Conservation (phyloP, 2,113 vertebrate species). For the Progne subis region DNA sequence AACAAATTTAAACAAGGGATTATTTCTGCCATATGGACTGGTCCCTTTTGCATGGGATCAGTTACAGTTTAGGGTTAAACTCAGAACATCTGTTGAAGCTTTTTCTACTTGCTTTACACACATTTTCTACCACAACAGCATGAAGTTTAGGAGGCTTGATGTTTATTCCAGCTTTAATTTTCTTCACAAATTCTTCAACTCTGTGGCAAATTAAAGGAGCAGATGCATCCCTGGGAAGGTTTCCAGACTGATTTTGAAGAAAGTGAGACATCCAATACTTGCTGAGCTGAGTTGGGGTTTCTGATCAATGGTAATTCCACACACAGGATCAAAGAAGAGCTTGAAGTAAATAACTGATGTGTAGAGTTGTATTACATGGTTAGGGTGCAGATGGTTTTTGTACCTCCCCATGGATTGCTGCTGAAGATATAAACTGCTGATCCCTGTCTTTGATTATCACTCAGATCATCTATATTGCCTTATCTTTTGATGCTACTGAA, state of each 20-base stretch:
- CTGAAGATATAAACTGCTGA: neutral
- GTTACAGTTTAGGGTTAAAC: neutral
- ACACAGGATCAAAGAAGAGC: neutral
- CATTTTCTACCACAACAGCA: neutral
- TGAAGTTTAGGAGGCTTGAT: neutral
- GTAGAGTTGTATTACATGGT: neutral
- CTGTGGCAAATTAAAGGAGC: conserved; percentile 19
- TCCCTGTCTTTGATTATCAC: neutral
- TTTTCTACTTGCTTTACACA: neutral
- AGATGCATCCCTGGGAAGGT: conserved; percentile 14
- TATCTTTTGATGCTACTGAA: neutral
- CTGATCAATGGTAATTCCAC: conserved; percentile 7
- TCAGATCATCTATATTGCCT: neutral
- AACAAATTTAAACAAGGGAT: neutral
- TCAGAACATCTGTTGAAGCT: neutral
- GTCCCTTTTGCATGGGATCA: neutral
- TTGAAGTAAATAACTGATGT: neutral
- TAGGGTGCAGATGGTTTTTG: neutral
- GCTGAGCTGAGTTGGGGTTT: neutral
- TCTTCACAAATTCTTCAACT: neutral
- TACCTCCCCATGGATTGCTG: neutral
- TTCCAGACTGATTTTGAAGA: conserved; percentile 36
- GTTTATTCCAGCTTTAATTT: conserved; percentile 27
- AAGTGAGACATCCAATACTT: neutral
- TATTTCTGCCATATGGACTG: neutral